Base-by-base conservation (phyloP, 2,113 vertebrate species). In the Sus scrofa region DNA sequence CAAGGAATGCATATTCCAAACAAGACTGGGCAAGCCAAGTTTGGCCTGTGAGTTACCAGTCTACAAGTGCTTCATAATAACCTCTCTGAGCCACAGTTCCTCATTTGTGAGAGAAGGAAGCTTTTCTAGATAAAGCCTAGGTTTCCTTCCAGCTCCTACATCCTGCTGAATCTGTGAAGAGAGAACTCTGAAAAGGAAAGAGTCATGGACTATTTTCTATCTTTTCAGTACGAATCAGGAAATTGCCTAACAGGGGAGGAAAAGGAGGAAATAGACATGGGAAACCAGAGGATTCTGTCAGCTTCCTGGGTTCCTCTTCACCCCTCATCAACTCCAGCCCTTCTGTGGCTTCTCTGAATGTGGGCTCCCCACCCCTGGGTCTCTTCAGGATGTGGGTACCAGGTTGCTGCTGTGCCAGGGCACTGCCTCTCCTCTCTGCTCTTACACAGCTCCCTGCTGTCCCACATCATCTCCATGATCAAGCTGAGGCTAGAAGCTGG, bases 81-180 rank as follows among this genome's bases (percentile, higher is more conserved):
- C 81, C 20, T 39, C 16, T 74, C n/a, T 71, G n/a, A 32, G 62
- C 30, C 7, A 6, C 16, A 79, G 37, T 60, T 60, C 12, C 4
- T 30, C 58, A 26, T 74, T 7, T 44, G 50, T 74, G 60, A 52
- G 78, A 85, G 37, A 13, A 68, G 26, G 9, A 44, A 56, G 56
- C 63, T 44, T 84, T 71, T 85, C 62, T n/a, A 27, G 62, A 58
- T 19, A 65, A 56, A 67, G 58, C 16, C 32, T 30, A 73, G 34
- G 24, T 13, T 52, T 18, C 13, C 18, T 73, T 88, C 56, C 24
- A 60, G 18, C 50, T 67, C 34, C n/a, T 84, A 37, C 13, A 19
- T 73, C 63, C 77, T 94, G 78, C 34, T 88, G 20, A 54, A 60
- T 87, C 63, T 63, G 26, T 65, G 62, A 94, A 79, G 85, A 58